Conservation (phyloP, 35 echinoderm and acorn worm species). For the Strongylocentrotus purpuratus region DNA sequence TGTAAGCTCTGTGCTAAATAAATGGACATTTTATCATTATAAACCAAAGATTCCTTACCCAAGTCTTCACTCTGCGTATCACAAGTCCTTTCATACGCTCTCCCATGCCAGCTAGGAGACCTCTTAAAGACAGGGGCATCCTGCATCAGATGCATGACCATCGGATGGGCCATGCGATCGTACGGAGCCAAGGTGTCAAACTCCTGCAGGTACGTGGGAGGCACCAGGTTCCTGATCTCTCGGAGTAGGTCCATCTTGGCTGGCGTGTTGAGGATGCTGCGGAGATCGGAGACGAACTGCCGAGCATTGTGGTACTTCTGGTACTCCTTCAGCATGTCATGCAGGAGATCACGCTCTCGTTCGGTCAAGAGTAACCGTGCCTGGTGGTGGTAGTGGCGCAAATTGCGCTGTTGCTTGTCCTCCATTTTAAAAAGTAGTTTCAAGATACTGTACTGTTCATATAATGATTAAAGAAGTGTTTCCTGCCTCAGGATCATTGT, state of each 20-base stretch:
- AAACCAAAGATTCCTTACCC: not conserved
- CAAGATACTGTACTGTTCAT: not conserved
- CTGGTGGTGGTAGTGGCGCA: conserved; percentile 76
- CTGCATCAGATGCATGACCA: not conserved
- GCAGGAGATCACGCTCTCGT: conserved; percentile 80
- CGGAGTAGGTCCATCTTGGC: conserved; percentile 84
- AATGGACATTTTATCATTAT: too few species aligned
- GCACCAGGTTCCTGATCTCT: conserved; percentile 80
- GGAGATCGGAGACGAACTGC: conserved; percentile 47
- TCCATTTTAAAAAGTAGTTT: conserved; percentile 13
- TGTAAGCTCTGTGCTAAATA: too few species aligned
- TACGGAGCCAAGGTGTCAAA: conserved; percentile 90
- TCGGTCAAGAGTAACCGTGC: conserved; percentile 75
- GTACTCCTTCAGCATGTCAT: conserved; percentile 92
- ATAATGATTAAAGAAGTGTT: not conserved
- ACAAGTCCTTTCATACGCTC: conserved; percentile 3
- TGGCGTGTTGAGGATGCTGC: conserved; percentile 78
- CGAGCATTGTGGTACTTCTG: conserved; percentile 62
- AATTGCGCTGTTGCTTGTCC: conserved; percentile 77
- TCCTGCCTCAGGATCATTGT: not conserved
- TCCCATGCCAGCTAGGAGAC: conserved; percentile 63
- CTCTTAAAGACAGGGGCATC: conserved; percentile 46
- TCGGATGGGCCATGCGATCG: conserved; percentile 84
- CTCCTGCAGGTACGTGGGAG: conserved; percentile 57
- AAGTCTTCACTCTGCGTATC: conserved; percentile 46